These are phyloP conservation scores for Bursaphelenchus okinawaensis DNA, from an alignment of 2,888 invertebrate species.

Conservation along the genomic window DNA sequence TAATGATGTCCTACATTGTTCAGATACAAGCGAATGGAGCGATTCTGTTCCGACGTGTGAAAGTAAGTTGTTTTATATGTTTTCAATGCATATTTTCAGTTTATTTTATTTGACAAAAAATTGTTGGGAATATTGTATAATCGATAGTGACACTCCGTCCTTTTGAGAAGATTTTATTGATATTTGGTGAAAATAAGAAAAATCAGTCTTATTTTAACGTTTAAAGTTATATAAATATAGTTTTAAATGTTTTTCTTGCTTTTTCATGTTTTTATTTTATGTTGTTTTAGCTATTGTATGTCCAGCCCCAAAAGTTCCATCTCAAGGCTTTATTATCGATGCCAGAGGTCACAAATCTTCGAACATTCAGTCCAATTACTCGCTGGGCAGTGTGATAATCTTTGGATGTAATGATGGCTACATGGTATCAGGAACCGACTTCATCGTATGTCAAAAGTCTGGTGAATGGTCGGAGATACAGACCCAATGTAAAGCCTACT, in stretches of 20 bases:
- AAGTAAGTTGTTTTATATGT: conserved; percentile 13
- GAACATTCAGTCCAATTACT: conserved; percentile 12
- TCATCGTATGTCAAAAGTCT: conserved; percentile 79
- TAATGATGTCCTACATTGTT: conserved; percentile 43
- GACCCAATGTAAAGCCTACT: conserved; percentile 41
- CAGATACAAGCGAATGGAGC: conserved; percentile 45
- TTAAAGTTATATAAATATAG: too few species aligned
- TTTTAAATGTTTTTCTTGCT: too few species aligned
- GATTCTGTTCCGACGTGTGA: conserved; percentile 43
- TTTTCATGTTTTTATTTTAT: too few species aligned
- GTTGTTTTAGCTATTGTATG: conserved; percentile 26
- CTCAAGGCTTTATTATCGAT: conserved; percentile 18
- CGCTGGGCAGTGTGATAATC: conserved; percentile 72
- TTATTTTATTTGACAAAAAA: too few species aligned
- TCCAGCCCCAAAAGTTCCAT: conserved; percentile 20
- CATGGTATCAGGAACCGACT: conserved; percentile 83
- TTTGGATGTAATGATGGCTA: conserved; percentile 81
- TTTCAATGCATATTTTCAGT: too few species aligned
- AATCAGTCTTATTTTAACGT: too few species aligned
- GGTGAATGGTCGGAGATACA: conserved; percentile 67
- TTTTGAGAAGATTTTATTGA: too few species aligned
- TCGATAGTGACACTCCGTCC: too few species aligned
- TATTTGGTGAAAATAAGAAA: too few species aligned
- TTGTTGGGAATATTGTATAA: too few species aligned
- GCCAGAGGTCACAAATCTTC: neutral